Base-by-base conservation (phyloP, 35 echinoderm and acorn worm species). In the Chiridota heheva region DNA sequence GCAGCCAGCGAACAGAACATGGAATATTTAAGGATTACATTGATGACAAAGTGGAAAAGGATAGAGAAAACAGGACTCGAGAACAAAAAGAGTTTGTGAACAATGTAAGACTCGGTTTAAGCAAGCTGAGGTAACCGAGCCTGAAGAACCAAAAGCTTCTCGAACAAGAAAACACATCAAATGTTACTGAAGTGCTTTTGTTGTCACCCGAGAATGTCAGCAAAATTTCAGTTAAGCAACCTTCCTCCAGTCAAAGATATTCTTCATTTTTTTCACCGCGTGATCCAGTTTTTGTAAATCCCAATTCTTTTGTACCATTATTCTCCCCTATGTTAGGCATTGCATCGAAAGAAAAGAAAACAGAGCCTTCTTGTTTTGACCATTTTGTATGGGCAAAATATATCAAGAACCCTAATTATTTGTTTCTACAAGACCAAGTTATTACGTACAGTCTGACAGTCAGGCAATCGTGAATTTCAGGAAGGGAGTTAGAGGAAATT, bases 381-480 rank as follows among this genome's bases (percentile, higher is more conserved):
- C n/a, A n/a, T n/a, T n/a, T n/a, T n/a, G n/a, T n/a, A n/a, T n/a
- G 2, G 67, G 40, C 31, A 25, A 24, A 3, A 26, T 41, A 20
- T 39, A 57, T 72, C 12, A 85, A 56, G 22, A 51, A 85, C 47
- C 82, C 82, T 2, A 85, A 74, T 25, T 85, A 74, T 27, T 15
- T 32, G 40, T 85, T 73, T 27, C 34, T 85, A 36, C 49, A 51
- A 4, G 68, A 74, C 2, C 82, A 85, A 43, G 56, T 58, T 0
- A 5, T 49, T 37, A 33, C 40, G 59, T 85, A 85, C 47, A 36
- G n/a, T n/a, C n/a, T n/a, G n/a, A n/a, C n/a, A n/a, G 27, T n/a
- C 47, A 56, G 44, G 81, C 81, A 39, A 71, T 84, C 26, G 37
- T 84, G 26, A 70, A 55, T 26, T 49, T 72, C 17, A 15, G 81